These are phyloP conservation scores for Neoseiulus cucumeris DNA, from an alignment of 1,140 invertebrate genomes.

Conservation along the genomic window DNA sequence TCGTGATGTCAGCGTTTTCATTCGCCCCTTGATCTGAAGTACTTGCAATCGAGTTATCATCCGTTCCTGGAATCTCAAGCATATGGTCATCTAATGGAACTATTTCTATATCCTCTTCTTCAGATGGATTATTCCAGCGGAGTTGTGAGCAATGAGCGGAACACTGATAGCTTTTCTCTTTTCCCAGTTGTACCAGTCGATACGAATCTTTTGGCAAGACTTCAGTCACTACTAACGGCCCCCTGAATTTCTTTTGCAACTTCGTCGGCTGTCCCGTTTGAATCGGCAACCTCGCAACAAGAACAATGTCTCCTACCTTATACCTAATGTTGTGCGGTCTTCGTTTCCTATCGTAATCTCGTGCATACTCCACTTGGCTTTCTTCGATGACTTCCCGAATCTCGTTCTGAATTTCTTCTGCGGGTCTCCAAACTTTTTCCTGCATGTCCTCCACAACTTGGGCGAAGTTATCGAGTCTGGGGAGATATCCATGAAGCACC, in stretches of 20 bases:
- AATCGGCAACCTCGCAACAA: background rate
- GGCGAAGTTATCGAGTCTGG: background rate
- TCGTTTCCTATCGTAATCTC: background rate
- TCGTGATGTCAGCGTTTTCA: too few species aligned
- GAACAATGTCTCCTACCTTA: background rate
- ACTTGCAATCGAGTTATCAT: too few species aligned
- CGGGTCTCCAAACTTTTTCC: background rate
- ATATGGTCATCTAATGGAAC: background rate
- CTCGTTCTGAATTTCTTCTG: background rate
- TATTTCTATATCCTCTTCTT: background rate
- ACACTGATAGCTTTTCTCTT: background rate
- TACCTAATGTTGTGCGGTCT: background rate
- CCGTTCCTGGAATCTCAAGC: too few species aligned
- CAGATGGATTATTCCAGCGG: background rate
- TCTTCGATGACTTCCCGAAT: background rate
- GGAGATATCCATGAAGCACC: background rate
- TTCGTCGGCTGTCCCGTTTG: background rate
- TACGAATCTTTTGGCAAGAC: constrained; percentile 4
- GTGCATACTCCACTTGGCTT: background rate
- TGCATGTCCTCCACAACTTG: background rate
- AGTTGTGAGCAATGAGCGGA: background rate
- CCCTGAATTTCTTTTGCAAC: background rate
- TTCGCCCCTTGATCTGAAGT: too few species aligned
- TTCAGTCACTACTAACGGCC: background rate
- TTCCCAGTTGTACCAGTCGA: background rate